Base-by-base conservation (phyloP, 2,797 vertebrate species). In the Clarias pachynema region DNA sequence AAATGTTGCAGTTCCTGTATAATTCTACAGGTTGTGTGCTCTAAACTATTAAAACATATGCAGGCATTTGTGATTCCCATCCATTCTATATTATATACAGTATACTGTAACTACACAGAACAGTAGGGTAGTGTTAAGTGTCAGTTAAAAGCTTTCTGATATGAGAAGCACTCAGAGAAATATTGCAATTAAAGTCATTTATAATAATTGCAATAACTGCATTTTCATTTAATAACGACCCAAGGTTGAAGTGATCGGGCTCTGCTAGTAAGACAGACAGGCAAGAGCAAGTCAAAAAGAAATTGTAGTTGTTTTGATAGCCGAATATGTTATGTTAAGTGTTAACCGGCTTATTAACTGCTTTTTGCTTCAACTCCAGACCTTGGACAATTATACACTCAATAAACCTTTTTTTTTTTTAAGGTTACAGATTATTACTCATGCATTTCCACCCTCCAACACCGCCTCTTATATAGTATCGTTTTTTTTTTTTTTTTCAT, bases 191-290 rank as follows among this genome's bases (percentile, higher is more conserved):
- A n/a, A 24, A 49, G 24, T 24, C 24, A n/a, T 49, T 49, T 49
- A 49, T 49, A 73, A 73, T 73, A 70, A 40, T 70, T 40, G 20
- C 34, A 70, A 34, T 70, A 70, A 70, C 40, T 70, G 68, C 20
- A 12, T 49, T 73, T 73, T 15, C 14, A 49, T 49, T 73, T 73
- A 49, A 49, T 73, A 73, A 16, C 49, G 40, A 73, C 40, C 70
- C 70, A 49, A 49, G 70, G 70, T 26, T 44, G 37, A 44, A 44
- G 10, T 44, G 70, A 49, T 40, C 0, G 14, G 37, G 69, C 22
- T 5, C 70, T 72, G 12, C 5, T 37, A 72, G 22, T 72, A 44
- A n/a, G 37, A 72, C n/a, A n/a, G 37, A 44, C 37, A 44, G 10
- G 69, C 44, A 49, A n/a, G 4, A n/a, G 24, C 6, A 24, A 73